phyloP scores from a whole-genome alignment of 2,888 invertebrate species.

The Ametastegia equiseti region DNA sequence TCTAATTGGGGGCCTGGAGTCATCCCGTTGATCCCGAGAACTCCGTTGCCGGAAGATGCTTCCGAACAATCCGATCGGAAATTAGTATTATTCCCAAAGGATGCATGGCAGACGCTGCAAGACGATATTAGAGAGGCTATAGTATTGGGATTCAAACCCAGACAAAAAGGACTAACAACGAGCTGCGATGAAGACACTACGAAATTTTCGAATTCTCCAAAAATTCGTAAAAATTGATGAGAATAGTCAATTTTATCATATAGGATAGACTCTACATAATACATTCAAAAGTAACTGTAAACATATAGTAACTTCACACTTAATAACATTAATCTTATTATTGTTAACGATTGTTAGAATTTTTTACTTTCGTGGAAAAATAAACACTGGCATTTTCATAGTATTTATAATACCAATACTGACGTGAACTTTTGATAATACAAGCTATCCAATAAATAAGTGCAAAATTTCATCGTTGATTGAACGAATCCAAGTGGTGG shows the following conservation, averaged over 20 bases:
- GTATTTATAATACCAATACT: not conserved
- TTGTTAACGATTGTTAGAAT: not conserved
- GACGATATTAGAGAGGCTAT: not conserved
- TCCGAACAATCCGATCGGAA: slow-evolving; percentile 23
- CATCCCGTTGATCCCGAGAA: slow-evolving; percentile 60
- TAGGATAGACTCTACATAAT: too few relatives aligned
- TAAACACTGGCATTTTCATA: not conserved
- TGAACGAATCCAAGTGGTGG: too few relatives aligned
- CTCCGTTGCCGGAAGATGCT: slow-evolving; percentile 45
- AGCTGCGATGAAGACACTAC: not conserved
- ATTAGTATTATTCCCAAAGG: not conserved
- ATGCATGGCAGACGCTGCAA: slow-evolving; percentile 38
- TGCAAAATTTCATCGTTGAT: not conserved
- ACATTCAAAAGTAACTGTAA: too few relatives aligned
- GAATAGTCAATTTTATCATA: too few relatives aligned
- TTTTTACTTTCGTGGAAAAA: not conserved
- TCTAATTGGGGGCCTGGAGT: slow-evolving; percentile 67
- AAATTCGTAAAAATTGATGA: too few relatives aligned
- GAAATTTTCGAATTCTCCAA: too few relatives aligned
- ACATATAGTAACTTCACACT: too few relatives aligned
- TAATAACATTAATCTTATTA: too few relatives aligned
- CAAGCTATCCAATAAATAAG: not conserved
- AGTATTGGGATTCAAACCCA: not conserved
- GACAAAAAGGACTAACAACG: not conserved
- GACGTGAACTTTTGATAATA: not conserved